Percentiles rank a stretch among this genome's conserved stretches.
phyloP scores from a whole-genome alignment of 2,113 vertebrate genomes.

The Hyperoodon ampullatus region DNA sequence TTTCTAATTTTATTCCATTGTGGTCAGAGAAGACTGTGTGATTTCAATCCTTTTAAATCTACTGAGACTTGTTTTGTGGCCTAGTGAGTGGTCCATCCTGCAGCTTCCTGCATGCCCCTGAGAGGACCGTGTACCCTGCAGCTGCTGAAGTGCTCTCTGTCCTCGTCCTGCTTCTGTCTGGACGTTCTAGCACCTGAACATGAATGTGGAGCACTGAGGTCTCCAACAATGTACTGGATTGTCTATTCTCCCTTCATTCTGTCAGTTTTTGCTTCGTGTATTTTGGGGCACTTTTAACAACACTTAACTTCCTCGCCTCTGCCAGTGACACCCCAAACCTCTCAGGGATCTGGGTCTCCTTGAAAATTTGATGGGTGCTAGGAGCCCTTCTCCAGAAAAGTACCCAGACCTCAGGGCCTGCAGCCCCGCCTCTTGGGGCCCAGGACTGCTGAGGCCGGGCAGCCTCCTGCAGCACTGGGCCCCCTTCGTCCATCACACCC shows the following conservation, averaged over 20 bases:
- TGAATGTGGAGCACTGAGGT: neutral
- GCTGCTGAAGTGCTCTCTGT: neutral
- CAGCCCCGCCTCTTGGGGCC: neutral
- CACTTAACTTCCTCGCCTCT: neutral
- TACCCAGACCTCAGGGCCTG: neutral
- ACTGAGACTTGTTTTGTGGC: neutral
- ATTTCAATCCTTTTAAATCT: neutral
- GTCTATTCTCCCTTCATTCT: neutral
- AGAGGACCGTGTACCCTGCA: too few relatives aligned
- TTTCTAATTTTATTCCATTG: neutral
- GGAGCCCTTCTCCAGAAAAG: neutral
- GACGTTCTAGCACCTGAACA: neutral
- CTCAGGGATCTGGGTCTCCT: neutral
- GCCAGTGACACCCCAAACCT: neutral
- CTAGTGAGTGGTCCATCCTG: too few relatives aligned
- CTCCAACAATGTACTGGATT: neutral
- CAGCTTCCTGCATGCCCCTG: neutral
- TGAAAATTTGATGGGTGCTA: neutral
- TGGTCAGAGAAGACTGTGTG: neutral
- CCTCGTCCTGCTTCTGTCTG: too few relatives aligned
- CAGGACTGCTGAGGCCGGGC: too few relatives aligned
- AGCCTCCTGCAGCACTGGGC: neutral
- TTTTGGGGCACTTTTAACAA: neutral
- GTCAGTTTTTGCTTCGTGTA: neutral
- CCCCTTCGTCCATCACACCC: neutral